Conservation (phyloP, 2,888 invertebrate species). For the Geotrupes spiniger region DNA sequence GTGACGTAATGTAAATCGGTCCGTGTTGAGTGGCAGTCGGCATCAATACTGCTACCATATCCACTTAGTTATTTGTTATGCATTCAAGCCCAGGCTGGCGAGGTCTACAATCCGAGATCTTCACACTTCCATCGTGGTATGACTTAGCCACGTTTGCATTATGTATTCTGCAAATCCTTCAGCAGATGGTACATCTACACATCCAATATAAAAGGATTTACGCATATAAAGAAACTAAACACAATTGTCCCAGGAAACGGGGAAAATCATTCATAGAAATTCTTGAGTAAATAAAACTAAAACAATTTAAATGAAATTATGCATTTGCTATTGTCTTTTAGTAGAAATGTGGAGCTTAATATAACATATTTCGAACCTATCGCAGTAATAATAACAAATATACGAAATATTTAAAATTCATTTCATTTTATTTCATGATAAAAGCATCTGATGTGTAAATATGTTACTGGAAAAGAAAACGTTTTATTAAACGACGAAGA, state of each 20-base stretch:
- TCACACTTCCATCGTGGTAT: slow-evolving; percentile 36
- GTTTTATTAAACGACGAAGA: no score
- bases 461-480: no score
- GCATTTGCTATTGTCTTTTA: no score
- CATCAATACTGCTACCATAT: slow-evolving; percentile 43
- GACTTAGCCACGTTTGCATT: slow-evolving; percentile 45
- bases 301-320: no score
- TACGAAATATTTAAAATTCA: no score
- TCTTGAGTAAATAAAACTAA: not conserved
- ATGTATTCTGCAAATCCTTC: slow-evolving; percentile 46
- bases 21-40: slow-evolving; percentile 40
- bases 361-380: no score
- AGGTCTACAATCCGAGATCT: slow-evolving; percentile 39
- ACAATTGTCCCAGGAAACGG: slow-evolving; percentile 15
- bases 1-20: slow-evolving; percentile 38
- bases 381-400: no score
- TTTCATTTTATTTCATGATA: no score
- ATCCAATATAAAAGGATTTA: slow-evolving; percentile 34
- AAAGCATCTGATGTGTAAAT: no score
- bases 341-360: no score
- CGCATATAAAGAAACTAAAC: slow-evolving; percentile 28
- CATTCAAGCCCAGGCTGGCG: slow-evolving; percentile 46
- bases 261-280: slow-evolving; percentile 4
- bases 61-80: slow-evolving; percentile 50
- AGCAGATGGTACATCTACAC: slow-evolving; percentile 41